Evolutionary conservation across 1,140 invertebrate genomes (phyloP).

Genomic region (Dinothrombium tinctorium): DNA sequence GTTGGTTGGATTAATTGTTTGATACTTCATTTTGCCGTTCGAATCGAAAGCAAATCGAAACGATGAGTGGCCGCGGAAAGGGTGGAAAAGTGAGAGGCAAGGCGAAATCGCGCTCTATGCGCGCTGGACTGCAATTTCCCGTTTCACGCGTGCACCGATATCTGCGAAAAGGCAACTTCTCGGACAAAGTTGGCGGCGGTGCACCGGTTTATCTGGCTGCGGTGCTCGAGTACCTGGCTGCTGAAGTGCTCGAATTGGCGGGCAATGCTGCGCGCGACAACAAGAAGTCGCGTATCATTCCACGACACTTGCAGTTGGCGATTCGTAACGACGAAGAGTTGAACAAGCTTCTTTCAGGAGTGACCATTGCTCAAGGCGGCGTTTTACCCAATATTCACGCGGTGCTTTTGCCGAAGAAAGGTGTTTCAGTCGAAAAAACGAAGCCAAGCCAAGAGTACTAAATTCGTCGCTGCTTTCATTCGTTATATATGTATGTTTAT

Average conservation of each 20-base stretch:
- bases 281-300: constrained; percentile 40
- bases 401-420: constrained; percentile 39
- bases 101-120: no score
- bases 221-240: no score
- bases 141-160: constrained; percentile 40
- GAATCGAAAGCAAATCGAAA: neutral
- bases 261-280: constrained; percentile 43
- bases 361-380: constrained; percentile 59
- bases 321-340: constrained; percentile 69
- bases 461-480: no score
- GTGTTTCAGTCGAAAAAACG: neutral
- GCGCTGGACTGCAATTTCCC: no score
- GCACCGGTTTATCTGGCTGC: no score
- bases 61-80: constrained; percentile 25
- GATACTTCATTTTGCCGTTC: no score
- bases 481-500: no score
- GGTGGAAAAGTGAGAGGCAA: constrained; percentile 29
- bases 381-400: no score
- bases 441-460: neutral
- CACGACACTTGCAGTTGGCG: constrained; percentile 52
- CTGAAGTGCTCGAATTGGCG: constrained; percentile 37
- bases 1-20: no score
- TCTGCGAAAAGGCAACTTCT: constrained; percentile 31
- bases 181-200: constrained; percentile 27
- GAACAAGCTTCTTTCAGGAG: constrained; percentile 46